Base-by-base conservation (phyloP, 1,140 invertebrate species). In the Parasteatoda tepidariorum region DNA sequence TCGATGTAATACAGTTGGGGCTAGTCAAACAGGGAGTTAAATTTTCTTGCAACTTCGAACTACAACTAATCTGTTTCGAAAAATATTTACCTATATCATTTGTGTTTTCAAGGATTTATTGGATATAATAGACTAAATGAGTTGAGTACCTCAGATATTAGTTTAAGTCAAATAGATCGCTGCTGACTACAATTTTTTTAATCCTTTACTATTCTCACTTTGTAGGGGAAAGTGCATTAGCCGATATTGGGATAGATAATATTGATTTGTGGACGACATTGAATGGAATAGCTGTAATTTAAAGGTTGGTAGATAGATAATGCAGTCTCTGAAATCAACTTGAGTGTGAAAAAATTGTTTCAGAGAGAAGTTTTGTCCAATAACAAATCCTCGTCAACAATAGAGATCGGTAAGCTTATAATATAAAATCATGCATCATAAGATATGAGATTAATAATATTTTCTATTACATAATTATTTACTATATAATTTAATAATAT, bases 21-120 rank as follows among this genome's bases (percentile, higher is more conserved):
- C 15, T 34, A 61, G 66, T 66, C 74, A 78, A 78, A 66, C 66
- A 78, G 18, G n/a, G 62, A 78, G 66, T 54, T 38, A 26, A 78
- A 78, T 78, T 22, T 66, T 78, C 74, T n/a, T 54, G 61, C 66
- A 78, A 78, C 59, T 78, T 11, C 26, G 66, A 66, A 18, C 34
- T 33, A 30, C 48, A 66, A 62, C 74, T 61, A 66, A 78, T 78
- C 74, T 26, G 24, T 48, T 15, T 18, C n/a, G 41, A 64, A 78
- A 78, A 57, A 38, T 31, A n/a, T 62, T 73, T 33, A 13, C 30
- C n/a, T 26, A 38, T 62, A 61, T 78, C 54, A 66, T 66, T 28
- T 24, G 55, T 66, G 61, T 30, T 55, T 73, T 33, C 38, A n/a
- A 7, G 13, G 33, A 22, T 28, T 24, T 34, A 55, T 41, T 41